Evolutionary conservation across 2,888 invertebrate genomes (phyloP), one percentile per base, ranked within the genome.

Genomic region (Palloptera scutellata): DNA sequence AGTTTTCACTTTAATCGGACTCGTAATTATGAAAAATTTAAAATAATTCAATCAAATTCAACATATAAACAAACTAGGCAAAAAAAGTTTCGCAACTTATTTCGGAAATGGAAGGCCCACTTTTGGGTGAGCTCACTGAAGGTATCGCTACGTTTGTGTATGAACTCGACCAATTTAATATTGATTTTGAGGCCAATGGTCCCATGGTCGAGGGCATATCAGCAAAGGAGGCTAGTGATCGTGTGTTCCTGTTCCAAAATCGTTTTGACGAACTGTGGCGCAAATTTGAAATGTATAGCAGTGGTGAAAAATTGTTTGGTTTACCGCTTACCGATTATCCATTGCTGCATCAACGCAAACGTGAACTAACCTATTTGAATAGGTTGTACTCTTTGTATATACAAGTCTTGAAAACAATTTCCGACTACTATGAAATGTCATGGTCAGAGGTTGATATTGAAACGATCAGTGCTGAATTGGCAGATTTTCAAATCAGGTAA

Each of bases 371-470:
- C 81, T 87, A 96, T 61, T 86, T 96, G 17, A 94, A 91, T 84
- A 93, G 94, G 82, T 86, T 96, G 79, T 96, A 93, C 77, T 87
- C 84, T 61, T 77, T 89, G 64, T 97, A 95, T 85, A 88, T 94
- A 75, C 88, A 91, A 76, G 96, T 96, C 0, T 91, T 94, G 87
- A 91, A 91, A 76, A 92, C 93, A 4, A 93, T 96, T 64, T 92
- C 94, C 78, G 92, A 93, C 1, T 96, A 96, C 81, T 94, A 89
- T 77, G 94, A 94, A 80, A 90, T 94, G 68, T 88, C 91, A 0
- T 97, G 96, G 96, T 85, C 86, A 8, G 92, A 93, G 66, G 91
- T 96, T 65, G 91, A 96, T 81, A 94, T 93, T 74, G 93, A 94
- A 77, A 87, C 88, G 65, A 96, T 96, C 70, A 91, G 91, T 69